Evolutionary conservation across 2,888 invertebrate species (phyloP).

Genomic region (Lissonota sp.): DNA sequence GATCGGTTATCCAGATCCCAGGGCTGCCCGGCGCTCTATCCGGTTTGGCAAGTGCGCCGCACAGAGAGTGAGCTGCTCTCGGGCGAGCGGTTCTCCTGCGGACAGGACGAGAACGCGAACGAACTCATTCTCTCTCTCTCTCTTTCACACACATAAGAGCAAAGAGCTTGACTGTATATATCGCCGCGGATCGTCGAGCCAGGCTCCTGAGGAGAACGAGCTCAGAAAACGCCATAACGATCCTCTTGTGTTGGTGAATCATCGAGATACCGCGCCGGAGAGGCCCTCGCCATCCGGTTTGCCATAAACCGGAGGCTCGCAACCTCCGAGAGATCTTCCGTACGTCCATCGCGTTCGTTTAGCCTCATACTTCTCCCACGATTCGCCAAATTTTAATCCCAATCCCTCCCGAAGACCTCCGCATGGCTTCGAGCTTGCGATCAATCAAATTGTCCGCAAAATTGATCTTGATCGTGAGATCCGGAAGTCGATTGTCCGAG

Average conservation of each 20-base stretch:
- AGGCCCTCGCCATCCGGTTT: constrained; percentile 68
- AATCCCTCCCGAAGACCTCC: neutral
- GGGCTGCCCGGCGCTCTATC: constrained; percentile 70
- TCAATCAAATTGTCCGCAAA: neutral
- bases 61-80: constrained; percentile 34
- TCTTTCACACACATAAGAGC: neutral
- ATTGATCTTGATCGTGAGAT: neutral
- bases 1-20: constrained; percentile 73
- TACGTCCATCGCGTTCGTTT: neutral
- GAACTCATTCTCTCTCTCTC: constrained; percentile 34
- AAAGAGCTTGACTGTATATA: neutral
- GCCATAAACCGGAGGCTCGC: constrained; percentile 29
- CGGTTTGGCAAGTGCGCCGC: constrained; percentile 75
- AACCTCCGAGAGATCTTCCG: constrained; percentile 7
- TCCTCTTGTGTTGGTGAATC: constrained; percentile 71
- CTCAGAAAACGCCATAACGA: constrained; percentile 47
- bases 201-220: constrained; percentile 17
- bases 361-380: neutral
- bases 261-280: constrained; percentile 66
- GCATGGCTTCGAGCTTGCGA: too few species aligned
- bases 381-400: neutral
- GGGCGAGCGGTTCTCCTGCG: constrained; percentile 54
- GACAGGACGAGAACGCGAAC: constrained; percentile 40
- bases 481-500: neutral
- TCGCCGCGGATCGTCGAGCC: constrained; percentile 17